Evolutionary conservation across 64 coral and sea anemone species (phyloP), one percentile per base, ranked within the genome.

Genomic region (Montipora efflorescens): DNA sequence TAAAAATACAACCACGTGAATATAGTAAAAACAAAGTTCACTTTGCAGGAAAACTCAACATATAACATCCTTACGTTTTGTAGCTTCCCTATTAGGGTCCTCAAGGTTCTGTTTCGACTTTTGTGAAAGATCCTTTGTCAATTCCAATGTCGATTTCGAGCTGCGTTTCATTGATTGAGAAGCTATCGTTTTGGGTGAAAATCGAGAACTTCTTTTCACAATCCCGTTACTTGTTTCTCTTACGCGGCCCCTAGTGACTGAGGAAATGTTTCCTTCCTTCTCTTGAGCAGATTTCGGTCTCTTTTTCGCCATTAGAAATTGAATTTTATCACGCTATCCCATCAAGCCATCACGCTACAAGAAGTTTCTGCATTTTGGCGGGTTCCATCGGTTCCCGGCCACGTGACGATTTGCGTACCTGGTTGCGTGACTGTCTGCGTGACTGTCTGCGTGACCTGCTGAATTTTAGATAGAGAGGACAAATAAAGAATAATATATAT

Each of bases 71-170:
- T 71, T 49, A 67, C 82, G 15, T 70, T 86, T 72, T 13, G 44
- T 22, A 1, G 8, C 5, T 71, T n/a, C 16, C 43, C 23, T 43
- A 3, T 20, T 23, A 16, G 15, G 7, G 21, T 86, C 66, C 8
- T 12, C 61, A n/a, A 0, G 4, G 23, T 71, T 71, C 8, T 0
- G 46, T 4, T 15, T 10, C 19, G 66, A 20, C 18, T 4, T 67
- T 43, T 86, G 19, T 28, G 66, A 86, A 72, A 18, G 11, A 72
- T 12, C 4, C 18, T 7, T 28, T 50, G 82, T 23, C 9, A 64
- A 71, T 86, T 86, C n/a, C 66, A 5, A 44, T 12, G 82, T 50
- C 8, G 66, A 71, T 86, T 86, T 71, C 66, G 71, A 71, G 62
- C 46, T 19, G 7, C 45, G 82, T 64, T 86, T 70, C 62, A 47